Conservation (phyloP, 2,888 invertebrate genomes). For the Altica lythri region DNA sequence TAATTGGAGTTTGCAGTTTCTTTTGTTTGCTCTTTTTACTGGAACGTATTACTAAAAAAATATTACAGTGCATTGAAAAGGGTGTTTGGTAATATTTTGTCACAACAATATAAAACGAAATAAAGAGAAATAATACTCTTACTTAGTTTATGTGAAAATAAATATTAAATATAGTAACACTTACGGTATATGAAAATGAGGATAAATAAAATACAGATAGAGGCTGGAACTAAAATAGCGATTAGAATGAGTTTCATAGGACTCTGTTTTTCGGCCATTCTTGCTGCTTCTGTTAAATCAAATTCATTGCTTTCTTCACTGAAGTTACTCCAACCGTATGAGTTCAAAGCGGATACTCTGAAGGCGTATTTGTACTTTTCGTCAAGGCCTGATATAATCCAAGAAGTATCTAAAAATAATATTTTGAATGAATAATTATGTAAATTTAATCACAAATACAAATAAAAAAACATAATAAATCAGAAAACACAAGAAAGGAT, state of each 20-base stretch:
- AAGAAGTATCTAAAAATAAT: conserved; percentile 73
- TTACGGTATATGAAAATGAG: conserved; percentile 61
- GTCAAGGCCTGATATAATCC: conserved; percentile 73
- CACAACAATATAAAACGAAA: no score
- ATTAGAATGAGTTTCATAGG: conserved; percentile 63
- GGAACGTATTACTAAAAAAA: conserved; percentile 39
- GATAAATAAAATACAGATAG: conserved; percentile 55
- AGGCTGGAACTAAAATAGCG: conserved; percentile 66
- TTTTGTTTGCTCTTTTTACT: conserved; percentile 66
- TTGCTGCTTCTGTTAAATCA: conserved; percentile 57
- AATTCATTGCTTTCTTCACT: conserved; percentile 70
- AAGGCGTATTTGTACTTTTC: conserved; percentile 70
- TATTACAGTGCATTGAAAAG: no score
- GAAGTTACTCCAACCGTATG: conserved; percentile 80
- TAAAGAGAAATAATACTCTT: no score
- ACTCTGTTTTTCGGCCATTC: conserved; percentile 61
- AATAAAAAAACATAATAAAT: no score
- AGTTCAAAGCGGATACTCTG: conserved; percentile 78
- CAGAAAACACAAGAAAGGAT: no score
- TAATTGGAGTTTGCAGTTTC: conserved; percentile 61
- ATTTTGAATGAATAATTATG: no score
- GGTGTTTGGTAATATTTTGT: no score
- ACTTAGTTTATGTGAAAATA: no score
- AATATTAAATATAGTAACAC: conserved; percentile 44
- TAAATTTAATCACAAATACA: no score